A percentile compares a stretch with the other conserved stretches of the same genome.
These are phyloP conservation scores for Axinella damicornis DNA, from an alignment of 37 sponge, comb jelly and placozoan species.

Conservation along the genomic window DNA sequence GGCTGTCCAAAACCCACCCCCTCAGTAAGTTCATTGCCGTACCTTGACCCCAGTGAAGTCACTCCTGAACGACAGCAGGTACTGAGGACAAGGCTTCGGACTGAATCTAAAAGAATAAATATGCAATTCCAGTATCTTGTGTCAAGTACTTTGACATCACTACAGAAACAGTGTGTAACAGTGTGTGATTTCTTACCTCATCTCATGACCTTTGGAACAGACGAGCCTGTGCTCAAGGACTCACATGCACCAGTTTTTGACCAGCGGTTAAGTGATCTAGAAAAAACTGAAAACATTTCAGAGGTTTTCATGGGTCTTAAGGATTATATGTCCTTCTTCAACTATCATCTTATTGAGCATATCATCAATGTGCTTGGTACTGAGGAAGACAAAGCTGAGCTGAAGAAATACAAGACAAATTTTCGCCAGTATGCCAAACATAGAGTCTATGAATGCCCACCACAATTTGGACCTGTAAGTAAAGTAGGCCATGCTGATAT, in stretches of 20 bases:
- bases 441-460: constrained; percentile 8
- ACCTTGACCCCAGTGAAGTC: neutral
- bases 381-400: neutral
- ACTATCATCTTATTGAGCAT: neutral
- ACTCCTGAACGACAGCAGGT: neutral
- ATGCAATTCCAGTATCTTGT: neutral
- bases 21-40: constrained; percentile 10
- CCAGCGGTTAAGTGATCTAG: neutral
- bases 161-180: neutral
- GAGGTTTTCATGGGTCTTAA: neutral
- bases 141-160: neutral
- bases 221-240: neutral
- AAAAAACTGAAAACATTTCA: neutral
- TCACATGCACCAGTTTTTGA: neutral
- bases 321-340: constrained; percentile 1
- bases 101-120: neutral
- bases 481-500: neutral
- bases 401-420: neutral
- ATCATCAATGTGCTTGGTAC: neutral
- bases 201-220: neutral
- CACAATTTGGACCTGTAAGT: neutral
- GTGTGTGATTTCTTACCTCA: neutral
- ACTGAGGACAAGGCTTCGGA: neutral
- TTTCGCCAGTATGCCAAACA: neutral
- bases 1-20: neutral